These are phyloP conservation scores for Chymomyza costata DNA, from an alignment of 1,140 invertebrate genomes.

Conservation along the genomic window DNA sequence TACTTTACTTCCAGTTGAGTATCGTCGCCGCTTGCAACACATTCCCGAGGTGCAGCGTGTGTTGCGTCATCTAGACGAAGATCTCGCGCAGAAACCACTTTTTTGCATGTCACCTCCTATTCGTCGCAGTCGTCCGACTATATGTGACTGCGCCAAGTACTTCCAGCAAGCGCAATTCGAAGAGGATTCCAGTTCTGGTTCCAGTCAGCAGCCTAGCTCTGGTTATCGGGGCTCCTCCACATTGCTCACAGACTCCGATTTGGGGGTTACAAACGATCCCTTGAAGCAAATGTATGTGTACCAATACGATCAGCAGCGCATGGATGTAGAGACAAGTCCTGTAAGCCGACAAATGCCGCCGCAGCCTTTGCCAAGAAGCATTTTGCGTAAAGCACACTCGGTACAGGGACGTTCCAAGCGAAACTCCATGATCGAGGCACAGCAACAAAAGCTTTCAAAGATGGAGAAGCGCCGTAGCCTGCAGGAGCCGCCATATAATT, in stretches of 20 bases:
- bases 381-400: slow-evolving; percentile 63
- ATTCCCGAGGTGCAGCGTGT: slow-evolving; percentile 81
- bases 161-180: slow-evolving; percentile 60
- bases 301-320: slow-evolving; percentile 83
- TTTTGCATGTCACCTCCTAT: slow-evolving; percentile 81
- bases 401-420: slow-evolving; percentile 78
- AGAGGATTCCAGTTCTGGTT: slow-evolving; percentile 81
- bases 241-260: slow-evolving; percentile 85
- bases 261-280: slow-evolving; percentile 76
- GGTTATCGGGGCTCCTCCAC: slow-evolving; percentile 91
- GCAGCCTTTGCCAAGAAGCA: slow-evolving; percentile 77
- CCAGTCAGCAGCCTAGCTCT: slow-evolving; percentile 86
- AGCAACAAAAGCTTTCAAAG: slow-evolving; percentile 77
- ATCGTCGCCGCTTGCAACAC: slow-evolving; percentile 82
- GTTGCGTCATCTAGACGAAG: slow-evolving; percentile 67
- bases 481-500: slow-evolving; percentile 83
- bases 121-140: slow-evolving; percentile 77
- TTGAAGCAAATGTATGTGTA: slow-evolving; percentile 82
- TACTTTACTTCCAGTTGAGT: slow-evolving; percentile 88
- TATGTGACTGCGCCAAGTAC: slow-evolving; percentile 80
- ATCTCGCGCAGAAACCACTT: slow-evolving; percentile 79
- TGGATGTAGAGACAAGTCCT: slow-evolving; percentile 63
- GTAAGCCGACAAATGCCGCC: slow-evolving; percentile 50
- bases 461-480: slow-evolving; percentile 82
- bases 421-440: slow-evolving; percentile 88